Conservation (phyloP, 2,888 invertebrate genomes). For the Drosophila putrida region DNA sequence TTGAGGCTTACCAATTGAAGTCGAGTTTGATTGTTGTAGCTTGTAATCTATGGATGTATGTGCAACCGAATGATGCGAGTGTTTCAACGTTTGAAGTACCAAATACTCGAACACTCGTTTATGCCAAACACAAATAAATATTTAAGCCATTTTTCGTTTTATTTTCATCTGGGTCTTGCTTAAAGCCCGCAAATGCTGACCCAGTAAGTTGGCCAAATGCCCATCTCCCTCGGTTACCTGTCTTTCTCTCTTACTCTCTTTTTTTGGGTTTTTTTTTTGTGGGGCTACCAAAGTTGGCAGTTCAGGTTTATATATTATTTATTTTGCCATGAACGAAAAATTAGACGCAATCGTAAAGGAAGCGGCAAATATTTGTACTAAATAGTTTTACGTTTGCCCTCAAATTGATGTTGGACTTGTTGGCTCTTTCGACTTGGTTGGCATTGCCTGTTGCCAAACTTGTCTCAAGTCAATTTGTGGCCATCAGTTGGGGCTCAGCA, state of each 20-base stretch:
- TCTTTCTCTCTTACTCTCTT: background rate
- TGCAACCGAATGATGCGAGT: constrained; percentile 16
- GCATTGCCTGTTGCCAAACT: constrained; percentile 26
- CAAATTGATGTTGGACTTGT: constrained; percentile 54
- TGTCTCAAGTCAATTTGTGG: constrained; percentile 70
- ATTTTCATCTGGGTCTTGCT: constrained; percentile 41
- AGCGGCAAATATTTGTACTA: constrained; percentile 62
- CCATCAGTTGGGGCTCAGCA: constrained; percentile 24
- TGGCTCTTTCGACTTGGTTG: constrained; percentile 15
- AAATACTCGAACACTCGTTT: constrained; percentile 20
- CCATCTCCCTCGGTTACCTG: background rate
- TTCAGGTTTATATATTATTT: constrained; percentile 71
- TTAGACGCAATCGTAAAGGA: constrained; percentile 44
- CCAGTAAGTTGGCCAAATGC: constrained; percentile 50
- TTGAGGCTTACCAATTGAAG: constrained; percentile 28
- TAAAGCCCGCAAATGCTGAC: constrained; percentile 66
- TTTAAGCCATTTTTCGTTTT: constrained; percentile 49
- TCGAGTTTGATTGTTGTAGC: constrained; percentile 16
- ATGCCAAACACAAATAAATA: constrained; percentile 39
- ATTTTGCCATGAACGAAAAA: constrained; percentile 64
- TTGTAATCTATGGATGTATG: constrained; percentile 30
- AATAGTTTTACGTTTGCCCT: constrained; percentile 68
- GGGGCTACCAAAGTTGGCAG: constrained; percentile 25
- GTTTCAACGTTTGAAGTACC: constrained; percentile 41
- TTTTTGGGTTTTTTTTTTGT: background rate